These are phyloP conservation scores for Calliphora vomitoria DNA, from an alignment of 2,888 invertebrate genomes.

Conservation along the genomic window DNA sequence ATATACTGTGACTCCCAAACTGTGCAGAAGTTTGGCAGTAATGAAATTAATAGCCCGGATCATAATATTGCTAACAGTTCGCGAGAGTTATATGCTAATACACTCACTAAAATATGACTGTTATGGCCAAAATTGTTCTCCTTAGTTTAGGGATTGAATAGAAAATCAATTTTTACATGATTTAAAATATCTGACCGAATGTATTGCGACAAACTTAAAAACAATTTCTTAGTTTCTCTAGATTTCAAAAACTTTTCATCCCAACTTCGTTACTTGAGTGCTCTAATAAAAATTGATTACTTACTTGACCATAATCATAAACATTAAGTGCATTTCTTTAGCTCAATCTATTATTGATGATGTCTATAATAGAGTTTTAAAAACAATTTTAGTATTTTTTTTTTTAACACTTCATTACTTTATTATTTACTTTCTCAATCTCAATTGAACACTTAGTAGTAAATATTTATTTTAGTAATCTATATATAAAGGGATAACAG, in stretches of 20 bases:
- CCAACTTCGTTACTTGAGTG: background rate
- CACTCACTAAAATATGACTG: too few species aligned
- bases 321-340: constrained; percentile 19
- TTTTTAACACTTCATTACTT: background rate
- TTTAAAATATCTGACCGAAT: too few species aligned
- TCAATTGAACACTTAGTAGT: too few species aligned
- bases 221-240: background rate
- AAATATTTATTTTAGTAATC: background rate
- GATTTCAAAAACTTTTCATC: background rate
- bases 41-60: too few species aligned
- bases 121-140: too few species aligned
- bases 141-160: too few species aligned
- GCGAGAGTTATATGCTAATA: too few species aligned
- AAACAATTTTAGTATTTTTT: background rate
- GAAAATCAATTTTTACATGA: too few species aligned
- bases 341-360: constrained; percentile 4
- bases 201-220: background rate
- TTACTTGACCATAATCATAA: constrained; percentile 29
- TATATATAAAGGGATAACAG: too few species aligned
- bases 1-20: too few species aligned
- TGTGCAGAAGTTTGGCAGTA: too few species aligned
- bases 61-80: too few species aligned
- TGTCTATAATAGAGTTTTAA: constrained; percentile 4
- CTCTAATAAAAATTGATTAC: constrained; percentile 20
- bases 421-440: background rate